These are phyloP conservation scores for Neotoxoptera formosana DNA, from an alignment of 1,140 invertebrate species.

Conservation along the genomic window DNA sequence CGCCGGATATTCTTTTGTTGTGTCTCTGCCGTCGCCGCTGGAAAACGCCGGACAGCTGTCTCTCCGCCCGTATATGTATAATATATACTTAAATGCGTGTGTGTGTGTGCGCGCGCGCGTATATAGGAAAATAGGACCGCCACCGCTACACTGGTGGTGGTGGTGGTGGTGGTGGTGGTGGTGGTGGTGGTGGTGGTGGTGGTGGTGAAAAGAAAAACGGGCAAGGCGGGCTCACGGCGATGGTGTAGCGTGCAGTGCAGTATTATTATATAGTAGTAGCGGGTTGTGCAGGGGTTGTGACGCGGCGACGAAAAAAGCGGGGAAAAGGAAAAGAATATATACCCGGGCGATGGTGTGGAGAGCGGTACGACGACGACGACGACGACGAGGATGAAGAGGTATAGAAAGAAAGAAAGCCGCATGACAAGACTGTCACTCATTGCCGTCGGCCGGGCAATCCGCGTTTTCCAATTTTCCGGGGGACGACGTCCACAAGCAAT, in stretches of 20 bases:
- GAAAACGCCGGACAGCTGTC: constrained; percentile 50
- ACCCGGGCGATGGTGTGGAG: background rate
- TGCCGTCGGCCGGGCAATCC: constrained; percentile 53
- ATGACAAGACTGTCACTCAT: constrained; percentile 57
- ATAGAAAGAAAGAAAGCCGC: constrained; percentile 40
- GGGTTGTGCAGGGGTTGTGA: background rate
- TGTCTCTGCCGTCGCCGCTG: background rate
- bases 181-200: background rate
- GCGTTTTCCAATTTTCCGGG: constrained; percentile 57
- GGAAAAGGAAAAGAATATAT: constrained; percentile 33
- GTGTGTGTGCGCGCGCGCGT: background rate
- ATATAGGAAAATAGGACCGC: background rate
- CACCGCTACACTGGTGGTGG: background rate
- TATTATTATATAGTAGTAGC: background rate
- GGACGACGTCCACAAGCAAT: constrained; percentile 58
- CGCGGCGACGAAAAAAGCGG: background rate
- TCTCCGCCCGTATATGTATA: background rate
- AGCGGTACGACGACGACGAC: too few species aligned
- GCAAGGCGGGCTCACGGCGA: too few species aligned
- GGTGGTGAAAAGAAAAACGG: constrained; percentile 18
- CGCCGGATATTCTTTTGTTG: constrained; percentile 33
- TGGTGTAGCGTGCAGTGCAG: background rate
- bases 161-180: background rate
- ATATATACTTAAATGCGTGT: background rate
- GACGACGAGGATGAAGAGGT: background rate